Conservation (phyloP, 2,113 vertebrate species). For the Cyprinus carpio region DNA sequence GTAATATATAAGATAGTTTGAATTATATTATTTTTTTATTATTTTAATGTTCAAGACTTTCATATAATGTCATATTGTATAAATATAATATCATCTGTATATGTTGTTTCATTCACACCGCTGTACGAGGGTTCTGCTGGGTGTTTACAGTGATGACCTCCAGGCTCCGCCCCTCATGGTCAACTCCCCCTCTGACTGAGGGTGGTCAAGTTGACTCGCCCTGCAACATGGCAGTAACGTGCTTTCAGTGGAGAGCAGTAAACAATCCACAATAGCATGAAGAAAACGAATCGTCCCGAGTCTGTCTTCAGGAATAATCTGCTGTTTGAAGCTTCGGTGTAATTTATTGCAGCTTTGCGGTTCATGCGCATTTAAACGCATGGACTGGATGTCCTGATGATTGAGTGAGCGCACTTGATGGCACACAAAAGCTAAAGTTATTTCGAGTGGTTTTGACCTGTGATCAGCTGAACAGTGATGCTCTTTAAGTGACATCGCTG, state of each 20-base stretch:
- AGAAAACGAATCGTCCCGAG: neutral
- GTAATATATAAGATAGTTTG: no score
- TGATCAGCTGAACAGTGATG: neutral
- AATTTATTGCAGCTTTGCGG: neutral
- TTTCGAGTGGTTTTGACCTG: slow-evolving; percentile 37
- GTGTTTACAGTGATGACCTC: neutral
- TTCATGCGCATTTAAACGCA: neutral
- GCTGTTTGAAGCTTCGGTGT: neutral
- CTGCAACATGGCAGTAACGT: slow-evolving; percentile 28
- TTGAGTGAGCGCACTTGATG: slow-evolving; percentile 16
- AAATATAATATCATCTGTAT: neutral
- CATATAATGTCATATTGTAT: no score
- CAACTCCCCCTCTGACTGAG: slow-evolving; percentile 50
- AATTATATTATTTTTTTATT: no score
- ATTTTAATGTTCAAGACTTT: no score
- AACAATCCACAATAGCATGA: slow-evolving; percentile 35
- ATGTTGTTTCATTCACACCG: neutral
- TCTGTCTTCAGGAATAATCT: neutral
- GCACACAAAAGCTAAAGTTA: slow-evolving; percentile 44
- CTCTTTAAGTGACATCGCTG: slow-evolving; percentile 2
- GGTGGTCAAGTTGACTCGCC: slow-evolving; percentile 9
- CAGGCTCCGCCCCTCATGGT: slow-evolving; percentile 50
- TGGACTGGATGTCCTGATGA: neutral
- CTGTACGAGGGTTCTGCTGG: neutral
- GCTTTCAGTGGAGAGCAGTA: slow-evolving; percentile 31